These are phyloP conservation scores for Phyto melanocephala DNA, from an alignment of 2,888 invertebrate species.

Conservation along the genomic window DNA sequence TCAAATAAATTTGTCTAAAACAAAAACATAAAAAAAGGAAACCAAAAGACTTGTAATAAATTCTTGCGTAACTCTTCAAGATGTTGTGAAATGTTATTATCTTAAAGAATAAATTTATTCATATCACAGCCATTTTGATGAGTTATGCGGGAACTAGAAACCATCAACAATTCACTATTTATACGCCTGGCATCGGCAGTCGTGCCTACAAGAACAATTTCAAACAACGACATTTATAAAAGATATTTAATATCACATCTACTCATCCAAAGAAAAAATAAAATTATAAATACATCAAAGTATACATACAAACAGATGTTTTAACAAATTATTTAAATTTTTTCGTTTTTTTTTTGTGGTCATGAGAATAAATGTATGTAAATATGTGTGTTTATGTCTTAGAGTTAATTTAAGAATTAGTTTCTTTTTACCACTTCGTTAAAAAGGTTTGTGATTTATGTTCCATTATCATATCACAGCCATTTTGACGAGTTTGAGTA, in stretches of 20 bases:
- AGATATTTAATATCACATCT: background rate
- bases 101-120: slow-evolving; percentile 68
- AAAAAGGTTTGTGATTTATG: slow-evolving; percentile 76
- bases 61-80: slow-evolving; percentile 78
- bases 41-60: slow-evolving; percentile 25
- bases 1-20: background rate
- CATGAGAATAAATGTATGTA: background rate
- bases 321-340: slow-evolving; percentile 5
- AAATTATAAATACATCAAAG: background rate
- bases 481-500: slow-evolving; percentile 79
- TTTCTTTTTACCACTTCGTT: slow-evolving; percentile 78
- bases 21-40: background rate
- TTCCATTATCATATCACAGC: slow-evolving; percentile 76
- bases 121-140: slow-evolving; percentile 80
- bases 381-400: background rate
- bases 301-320: slow-evolving; percentile 37
- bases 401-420: slow-evolving; percentile 44
- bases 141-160: slow-evolving; percentile 72
- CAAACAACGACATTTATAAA: too few relatives aligned
- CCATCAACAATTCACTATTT: slow-evolving; percentile 23
- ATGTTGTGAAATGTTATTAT: slow-evolving; percentile 77
- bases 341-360: background rate
- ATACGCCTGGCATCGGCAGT: background rate
- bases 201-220: background rate
- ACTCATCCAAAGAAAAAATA: background rate